A percentile compares a stretch with the other conserved stretches of the same genome.
Evolutionary conservation across 2,113 vertebrate genomes (phyloP).

Genomic region (Aptenodytes patagonicus): DNA sequence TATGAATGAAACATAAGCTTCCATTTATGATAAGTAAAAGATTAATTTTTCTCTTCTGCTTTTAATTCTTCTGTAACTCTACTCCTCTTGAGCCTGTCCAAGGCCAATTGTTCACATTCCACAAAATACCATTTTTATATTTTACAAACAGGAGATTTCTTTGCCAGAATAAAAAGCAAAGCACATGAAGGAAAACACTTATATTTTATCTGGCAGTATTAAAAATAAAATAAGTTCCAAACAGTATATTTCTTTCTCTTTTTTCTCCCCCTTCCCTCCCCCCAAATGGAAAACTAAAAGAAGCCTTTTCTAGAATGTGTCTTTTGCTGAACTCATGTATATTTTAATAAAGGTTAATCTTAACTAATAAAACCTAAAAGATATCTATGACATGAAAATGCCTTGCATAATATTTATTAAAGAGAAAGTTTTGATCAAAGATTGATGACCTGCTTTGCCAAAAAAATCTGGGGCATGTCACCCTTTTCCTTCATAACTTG

Average conservation of each 20-base stretch:
- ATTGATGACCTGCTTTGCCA: not conserved
- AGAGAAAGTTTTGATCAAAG: not conserved
- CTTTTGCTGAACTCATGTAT: accelerated
- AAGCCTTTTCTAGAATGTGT: not conserved
- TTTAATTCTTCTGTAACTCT: conserved; percentile 13
- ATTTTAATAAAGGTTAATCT: not conserved
- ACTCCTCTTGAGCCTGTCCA: not conserved
- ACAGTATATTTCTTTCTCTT: not conserved
- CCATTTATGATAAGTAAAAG: not conserved
- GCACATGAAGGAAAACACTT: not conserved
- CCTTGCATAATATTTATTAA: not conserved
- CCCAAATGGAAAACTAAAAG: not conserved
- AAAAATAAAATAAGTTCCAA: not conserved
- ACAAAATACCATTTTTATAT: not conserved
- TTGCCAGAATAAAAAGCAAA: not conserved
- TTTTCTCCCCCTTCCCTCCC: accelerated
- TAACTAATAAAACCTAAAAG: not conserved
- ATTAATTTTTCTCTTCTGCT: conserved; percentile 14
- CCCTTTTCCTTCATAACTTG: not conserved
- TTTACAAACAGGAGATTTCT: not conserved
- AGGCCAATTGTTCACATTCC: not conserved
- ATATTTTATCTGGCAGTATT: not conserved
- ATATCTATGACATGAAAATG: not conserved
- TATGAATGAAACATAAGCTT: not conserved
- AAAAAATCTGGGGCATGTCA: not conserved